A percentile compares a stretch with the other conserved stretches of the same genome.
These are phyloP conservation scores for Petrocephalus microphthalmus DNA, from an alignment of 2,113 vertebrate genomes.

Conservation along the genomic window DNA sequence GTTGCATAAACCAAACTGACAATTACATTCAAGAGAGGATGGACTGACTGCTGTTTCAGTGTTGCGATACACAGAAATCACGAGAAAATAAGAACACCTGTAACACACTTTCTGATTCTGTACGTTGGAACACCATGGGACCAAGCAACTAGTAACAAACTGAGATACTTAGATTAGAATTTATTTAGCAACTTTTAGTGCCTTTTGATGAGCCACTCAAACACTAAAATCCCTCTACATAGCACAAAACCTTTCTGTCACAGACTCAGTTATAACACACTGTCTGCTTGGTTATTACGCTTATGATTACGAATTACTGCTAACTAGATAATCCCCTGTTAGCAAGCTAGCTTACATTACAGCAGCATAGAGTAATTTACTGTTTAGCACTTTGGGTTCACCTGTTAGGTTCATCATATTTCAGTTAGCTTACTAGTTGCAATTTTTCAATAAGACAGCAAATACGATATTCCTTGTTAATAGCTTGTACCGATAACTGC, in stretches of 20 bases:
- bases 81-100: neutral
- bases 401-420: neutral
- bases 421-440: neutral
- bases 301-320: neutral
- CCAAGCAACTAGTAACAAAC: neutral
- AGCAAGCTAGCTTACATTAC: neutral
- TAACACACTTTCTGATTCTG: neutral
- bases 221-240: neutral
- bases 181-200: no score
- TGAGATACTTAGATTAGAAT: no score
- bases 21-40: neutral
- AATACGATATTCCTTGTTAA: neutral
- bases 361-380: neutral
- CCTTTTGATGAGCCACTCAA: neutral
- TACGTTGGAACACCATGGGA: neutral
- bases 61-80: neutral
- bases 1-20: neutral
- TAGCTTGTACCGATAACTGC: neutral
- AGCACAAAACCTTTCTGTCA: neutral
- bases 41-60: neutral
- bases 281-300: neutral
- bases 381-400: neutral
- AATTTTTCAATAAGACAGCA: neutral
- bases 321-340: neutral
- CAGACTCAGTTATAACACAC: neutral